Evolutionary conservation across 2,113 vertebrate species (phyloP).

Genomic region (Tinamus guttatus): DNA sequence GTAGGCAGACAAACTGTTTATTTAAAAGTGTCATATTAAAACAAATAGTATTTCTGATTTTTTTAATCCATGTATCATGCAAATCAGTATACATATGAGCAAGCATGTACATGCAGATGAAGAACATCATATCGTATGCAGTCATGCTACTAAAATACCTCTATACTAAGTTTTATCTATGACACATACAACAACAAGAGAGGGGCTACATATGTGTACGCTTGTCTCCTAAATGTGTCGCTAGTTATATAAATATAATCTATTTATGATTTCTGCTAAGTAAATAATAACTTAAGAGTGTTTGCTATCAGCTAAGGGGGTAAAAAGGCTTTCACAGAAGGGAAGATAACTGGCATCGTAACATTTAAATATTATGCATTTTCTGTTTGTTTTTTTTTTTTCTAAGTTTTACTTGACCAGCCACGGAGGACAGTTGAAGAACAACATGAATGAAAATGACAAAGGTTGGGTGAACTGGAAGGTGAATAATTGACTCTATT

Average conservation of each 20-base stretch:
- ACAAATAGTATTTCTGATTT: not conserved
- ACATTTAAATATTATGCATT: not conserved
- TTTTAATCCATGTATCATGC: not conserved
- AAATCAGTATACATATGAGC: not conserved
- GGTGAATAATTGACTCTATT: conserved; percentile 74
- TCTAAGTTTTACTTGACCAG: conserved; percentile 93
- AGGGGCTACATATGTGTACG: fast-evolving
- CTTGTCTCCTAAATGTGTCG: not conserved
- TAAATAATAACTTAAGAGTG: not conserved
- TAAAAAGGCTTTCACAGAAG: not conserved
- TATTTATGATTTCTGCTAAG: not conserved
- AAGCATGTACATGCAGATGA: not conserved
- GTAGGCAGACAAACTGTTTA: not conserved
- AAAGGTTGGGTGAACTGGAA: conserved; percentile 99
- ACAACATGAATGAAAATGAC: conserved; percentile 95
- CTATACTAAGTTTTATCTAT: not conserved
- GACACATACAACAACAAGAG: not conserved
- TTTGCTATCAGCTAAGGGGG: not conserved
- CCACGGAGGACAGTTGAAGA: conserved; percentile 91
- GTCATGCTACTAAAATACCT: fast-evolving
- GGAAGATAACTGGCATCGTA: not conserved
- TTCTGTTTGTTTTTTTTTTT: conserved; percentile 5
- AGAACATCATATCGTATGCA: not conserved
- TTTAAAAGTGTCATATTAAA: not conserved
- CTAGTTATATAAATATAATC: not conserved